Percentiles rank a stretch among this genome's conserved stretches.
phyloP scores from a whole-genome alignment of 53 echinoderm and acorn worm genomes.

The Henricia sp. region DNA sequence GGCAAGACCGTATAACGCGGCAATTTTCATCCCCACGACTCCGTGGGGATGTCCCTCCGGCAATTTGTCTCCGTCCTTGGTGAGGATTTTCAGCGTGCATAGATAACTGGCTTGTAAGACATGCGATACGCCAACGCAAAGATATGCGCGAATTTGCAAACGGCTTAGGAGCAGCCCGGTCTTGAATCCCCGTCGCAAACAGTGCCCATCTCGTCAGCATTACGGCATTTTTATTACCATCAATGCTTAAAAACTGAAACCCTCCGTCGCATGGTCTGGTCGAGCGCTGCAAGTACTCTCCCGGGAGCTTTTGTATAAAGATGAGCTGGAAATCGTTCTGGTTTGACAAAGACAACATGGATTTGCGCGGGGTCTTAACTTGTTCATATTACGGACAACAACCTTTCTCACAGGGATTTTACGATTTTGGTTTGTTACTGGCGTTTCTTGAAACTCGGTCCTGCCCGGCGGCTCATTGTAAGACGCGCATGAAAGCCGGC shows the following conservation, averaged over 20 bases:
- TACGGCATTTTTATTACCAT: conserved; percentile 59
- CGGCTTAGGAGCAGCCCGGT: conserved; percentile 17
- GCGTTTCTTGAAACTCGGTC: conserved; percentile 26
- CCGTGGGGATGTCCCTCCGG: neutral
- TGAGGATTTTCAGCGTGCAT: conserved; percentile 26
- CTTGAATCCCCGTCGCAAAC: conserved; percentile 4
- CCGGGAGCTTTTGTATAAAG: conserved; percentile 38
- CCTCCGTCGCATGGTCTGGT: neutral
- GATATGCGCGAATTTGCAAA: conserved; percentile 13
- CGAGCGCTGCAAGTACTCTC: conserved; percentile 9
- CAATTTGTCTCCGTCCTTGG: conserved; percentile 44
- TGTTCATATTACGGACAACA: conserved; percentile 58
- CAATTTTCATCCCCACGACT: conserved; percentile 32
- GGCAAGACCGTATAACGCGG: neutral
- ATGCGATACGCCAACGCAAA: conserved; percentile 2
- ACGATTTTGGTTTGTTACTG: conserved; percentile 43
- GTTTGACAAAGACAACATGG: conserved; percentile 48
- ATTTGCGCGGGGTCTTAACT: conserved; percentile 35
- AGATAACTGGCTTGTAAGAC: conserved; percentile 9
- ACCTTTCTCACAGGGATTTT: conserved; percentile 52
- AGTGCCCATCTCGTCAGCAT: conserved; percentile 25
- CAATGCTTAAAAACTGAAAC: neutral
- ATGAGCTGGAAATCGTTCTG: conserved; percentile 44
- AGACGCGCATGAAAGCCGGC: conserved; percentile 6
- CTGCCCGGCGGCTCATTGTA: conserved; percentile 23